Conservation (phyloP, 1,140 invertebrate species). For the Drosophila kepulauana region DNA sequence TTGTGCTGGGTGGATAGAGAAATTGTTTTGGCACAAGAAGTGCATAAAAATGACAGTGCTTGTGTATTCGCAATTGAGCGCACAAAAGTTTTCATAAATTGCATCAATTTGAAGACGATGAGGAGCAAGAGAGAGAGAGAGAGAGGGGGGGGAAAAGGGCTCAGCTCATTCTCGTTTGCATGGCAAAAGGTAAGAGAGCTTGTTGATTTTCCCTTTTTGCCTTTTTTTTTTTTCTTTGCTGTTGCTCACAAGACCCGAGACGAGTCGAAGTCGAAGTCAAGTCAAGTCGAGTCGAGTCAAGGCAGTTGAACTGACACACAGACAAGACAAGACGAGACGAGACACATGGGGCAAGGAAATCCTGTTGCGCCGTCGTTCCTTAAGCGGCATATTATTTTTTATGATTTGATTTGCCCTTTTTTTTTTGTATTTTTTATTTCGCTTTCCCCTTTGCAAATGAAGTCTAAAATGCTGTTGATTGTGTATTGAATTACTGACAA, state of each 20-base stretch:
- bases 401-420: slow-evolving; percentile 77
- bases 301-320: not conserved
- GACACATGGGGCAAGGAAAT: slow-evolving; percentile 60
- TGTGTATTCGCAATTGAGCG: slow-evolving; percentile 79
- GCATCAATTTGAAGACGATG: slow-evolving; percentile 73
- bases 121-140: not conserved
- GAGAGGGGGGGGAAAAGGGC: not conserved
- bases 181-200: slow-evolving; percentile 67
- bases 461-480: slow-evolving; percentile 80
- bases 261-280: not conserved
- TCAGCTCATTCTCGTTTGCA: slow-evolving; percentile 29
- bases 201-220: slow-evolving; percentile 55
- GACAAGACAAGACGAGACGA: not conserved
- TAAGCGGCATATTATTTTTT: slow-evolving; percentile 78
- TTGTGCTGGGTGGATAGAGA: slow-evolving; percentile 31
- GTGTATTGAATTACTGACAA: slow-evolving; percentile 75
- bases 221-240: slow-evolving; percentile 3
- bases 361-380: slow-evolving; percentile 58
- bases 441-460: slow-evolving; percentile 57
- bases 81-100: slow-evolving; percentile 82
- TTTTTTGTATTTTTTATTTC: slow-evolving; percentile 4
- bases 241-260: not conserved
- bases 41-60: slow-evolving; percentile 79
- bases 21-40: slow-evolving; percentile 78
- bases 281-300: slow-evolving; percentile 8